Base-by-base conservation (phyloP, 2,888 invertebrate species). In the Deilephila elpenor region DNA sequence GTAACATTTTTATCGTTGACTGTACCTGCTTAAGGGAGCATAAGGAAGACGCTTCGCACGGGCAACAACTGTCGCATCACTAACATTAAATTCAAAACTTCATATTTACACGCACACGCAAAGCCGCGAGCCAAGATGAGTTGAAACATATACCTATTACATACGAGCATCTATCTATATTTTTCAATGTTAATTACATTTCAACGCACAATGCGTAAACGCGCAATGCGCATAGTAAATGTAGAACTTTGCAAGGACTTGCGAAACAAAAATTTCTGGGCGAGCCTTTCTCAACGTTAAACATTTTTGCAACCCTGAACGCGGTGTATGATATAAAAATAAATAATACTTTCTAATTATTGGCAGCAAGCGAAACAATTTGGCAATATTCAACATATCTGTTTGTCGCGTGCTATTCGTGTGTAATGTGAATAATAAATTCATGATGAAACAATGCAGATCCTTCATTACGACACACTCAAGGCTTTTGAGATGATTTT, bases 241-340 rank as follows among this genome's bases (percentile, higher is more conserved):
- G 77, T 78, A 76, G 64, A 44, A 78, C 80, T 73, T 73, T 61
- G 59, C 74, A 77, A 82, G 77, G 73, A 73, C 75, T 88, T 89
- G 77, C 84, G 82, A 82, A 85, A 89, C 77, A 76, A 67, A 51
- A 74, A 79, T 83, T 44, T 82, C 82, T 83, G 78, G 77, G 75
- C 78, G 80, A 80, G 80, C 78, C 82, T 87, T 87, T 85, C 86
- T 77, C 81, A 87, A 82, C 80, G 81, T 81, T 82, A 78, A 76
- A 77, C 76, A 80, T 80, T 84, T 83, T 82, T 82, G 79, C 81
- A 85, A 86, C 88, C 85, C 86, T 88, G 86, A 86, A 80, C 81
- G 79, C 73, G 74, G 75, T 75, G 53, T 76, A 67, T 70, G 74
- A 67, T 71, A 59, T 59, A 67, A 76, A 79, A 72, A 61, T 67